These are phyloP conservation scores for Ericerus pela DNA, from an alignment of 1,140 invertebrate species.

Conservation along the genomic window DNA sequence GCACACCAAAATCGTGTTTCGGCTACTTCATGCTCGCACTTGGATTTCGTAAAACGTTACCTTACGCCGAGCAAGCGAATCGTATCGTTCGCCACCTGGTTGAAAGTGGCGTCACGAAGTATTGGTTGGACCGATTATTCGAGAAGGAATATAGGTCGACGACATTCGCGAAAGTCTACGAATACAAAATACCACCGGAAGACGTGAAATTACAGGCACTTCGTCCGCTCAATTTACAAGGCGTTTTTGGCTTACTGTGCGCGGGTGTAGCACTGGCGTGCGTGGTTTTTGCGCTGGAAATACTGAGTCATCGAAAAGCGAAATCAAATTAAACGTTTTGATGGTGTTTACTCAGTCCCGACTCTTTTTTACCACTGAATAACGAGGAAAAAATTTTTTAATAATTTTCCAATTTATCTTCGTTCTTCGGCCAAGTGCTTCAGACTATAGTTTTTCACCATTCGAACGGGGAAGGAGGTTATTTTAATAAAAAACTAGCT, in stretches of 20 bases:
- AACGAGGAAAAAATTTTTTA: too few relatives aligned
- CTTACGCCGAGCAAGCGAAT: neutral
- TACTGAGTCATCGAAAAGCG: too few relatives aligned
- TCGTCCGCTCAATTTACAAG: neutral
- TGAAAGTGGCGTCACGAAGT: slow-evolving; percentile 15
- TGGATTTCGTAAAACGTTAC: slow-evolving; percentile 11
- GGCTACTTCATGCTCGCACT: slow-evolving; percentile 8
- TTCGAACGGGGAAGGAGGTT: too few relatives aligned
- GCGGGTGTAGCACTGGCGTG: neutral
- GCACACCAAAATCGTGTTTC: slow-evolving; percentile 6
- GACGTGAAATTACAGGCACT: neutral
- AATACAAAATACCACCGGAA: neutral
- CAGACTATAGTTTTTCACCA: too few relatives aligned
- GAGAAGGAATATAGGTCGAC: neutral
- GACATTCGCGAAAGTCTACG: slow-evolving; percentile 16
- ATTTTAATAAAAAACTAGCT: too few relatives aligned
- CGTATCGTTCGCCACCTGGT: slow-evolving; percentile 1
- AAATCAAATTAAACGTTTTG: too few relatives aligned
- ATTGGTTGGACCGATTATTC: slow-evolving; percentile 12
- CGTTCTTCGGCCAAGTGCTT: too few relatives aligned
- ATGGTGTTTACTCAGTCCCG: too few relatives aligned
- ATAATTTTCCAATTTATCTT: too few relatives aligned
- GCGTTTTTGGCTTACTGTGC: neutral
- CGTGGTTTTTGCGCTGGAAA: too few relatives aligned
- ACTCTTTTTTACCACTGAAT: too few relatives aligned